Evolutionary conservation across 2,113 vertebrate species (phyloP), one percentile per base, ranked within the genome.

Genomic region (Ictalurus punctatus): DNA sequence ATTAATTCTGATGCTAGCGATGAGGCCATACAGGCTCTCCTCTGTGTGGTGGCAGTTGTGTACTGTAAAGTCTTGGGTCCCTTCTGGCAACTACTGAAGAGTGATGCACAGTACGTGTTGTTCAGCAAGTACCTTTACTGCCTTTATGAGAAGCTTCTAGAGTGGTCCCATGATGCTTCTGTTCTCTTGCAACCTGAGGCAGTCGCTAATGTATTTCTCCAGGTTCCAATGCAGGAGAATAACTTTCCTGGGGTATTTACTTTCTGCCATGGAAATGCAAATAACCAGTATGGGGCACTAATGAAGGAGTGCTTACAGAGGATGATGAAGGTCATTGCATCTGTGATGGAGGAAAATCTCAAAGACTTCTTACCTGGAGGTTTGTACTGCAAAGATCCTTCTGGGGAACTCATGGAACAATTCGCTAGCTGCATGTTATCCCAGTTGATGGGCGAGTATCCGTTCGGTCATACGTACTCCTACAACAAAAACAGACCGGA

Each of bases 21-120:
- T 54, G 76, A 93, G 0, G 88, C 93, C 25, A 91, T 96, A 79
- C 95, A 96, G 90, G 93, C 92, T 81, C 91, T 96, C 1, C 93
- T 95, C 58, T 96, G 96, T 25, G 95, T 95, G 4, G 88, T 96
- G 48, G 95, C 95, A 34, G 76, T 96, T 2, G 59, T 96, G 54
- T 94, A 96, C 92, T 95, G 94, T 90, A 96, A 96, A 91, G 89
- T 96, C 9, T 88, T 96, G 2, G 95, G 96, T 2, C 96, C 96
- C 25, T 95, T 95, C 86, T 95, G 94, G 94, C 95, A 96, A 90
- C 95, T 96, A 0, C 90, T 96, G 54, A 95, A 92, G 84, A 96
- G 96, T 40, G 92, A 89, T 4, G 95, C 90, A 2, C 93, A 96
- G 67, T 96, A 96, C 83, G 48, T 92, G 0, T 92, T 91, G 40